phyloP scores from a whole-genome alignment of 2,888 invertebrate genomes.

The Acrobasis suavella region DNA sequence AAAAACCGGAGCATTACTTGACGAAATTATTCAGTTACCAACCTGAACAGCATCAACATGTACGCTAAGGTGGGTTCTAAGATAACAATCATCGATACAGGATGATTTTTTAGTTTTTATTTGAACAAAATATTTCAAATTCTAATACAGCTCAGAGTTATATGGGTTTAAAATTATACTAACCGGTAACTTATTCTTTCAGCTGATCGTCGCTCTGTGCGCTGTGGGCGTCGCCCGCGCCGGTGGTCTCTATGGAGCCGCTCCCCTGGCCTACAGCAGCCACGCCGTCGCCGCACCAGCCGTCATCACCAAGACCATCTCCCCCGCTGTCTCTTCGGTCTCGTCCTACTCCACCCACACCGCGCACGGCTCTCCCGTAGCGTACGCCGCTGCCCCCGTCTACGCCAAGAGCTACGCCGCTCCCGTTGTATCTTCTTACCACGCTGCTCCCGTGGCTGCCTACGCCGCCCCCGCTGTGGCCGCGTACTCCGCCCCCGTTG shows the following conservation, averaged over 20 bases:
- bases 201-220: conserved; percentile 83
- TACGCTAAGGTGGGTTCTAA: conserved; percentile 74
- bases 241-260: conserved; percentile 75
- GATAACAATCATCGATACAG: not conserved
- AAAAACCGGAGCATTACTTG: conserved; percentile 73
- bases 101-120: not conserved
- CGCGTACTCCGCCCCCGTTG: conserved; percentile 39
- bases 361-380: conserved; percentile 28
- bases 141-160: not conserved
- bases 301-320: conserved; percentile 57
- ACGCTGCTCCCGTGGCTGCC: conserved; percentile 41
- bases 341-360: conserved; percentile 52
- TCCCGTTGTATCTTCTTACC: conserved; percentile 40
- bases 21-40: conserved; percentile 79
- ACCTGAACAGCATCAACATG: conserved; percentile 76
- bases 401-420: conserved; percentile 55
- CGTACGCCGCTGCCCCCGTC: conserved; percentile 41
- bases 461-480: conserved; percentile 40
- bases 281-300: conserved; percentile 65
- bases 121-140: not conserved
- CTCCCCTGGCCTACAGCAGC: conserved; percentile 74
- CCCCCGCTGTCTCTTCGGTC: conserved; percentile 57
- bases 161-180: not conserved
- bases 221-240: conserved; percentile 83
- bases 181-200: conserved; percentile 37